phyloP scores from a whole-genome alignment of 2,113 vertebrate genomes.

The Zosterops pallidus region DNA sequence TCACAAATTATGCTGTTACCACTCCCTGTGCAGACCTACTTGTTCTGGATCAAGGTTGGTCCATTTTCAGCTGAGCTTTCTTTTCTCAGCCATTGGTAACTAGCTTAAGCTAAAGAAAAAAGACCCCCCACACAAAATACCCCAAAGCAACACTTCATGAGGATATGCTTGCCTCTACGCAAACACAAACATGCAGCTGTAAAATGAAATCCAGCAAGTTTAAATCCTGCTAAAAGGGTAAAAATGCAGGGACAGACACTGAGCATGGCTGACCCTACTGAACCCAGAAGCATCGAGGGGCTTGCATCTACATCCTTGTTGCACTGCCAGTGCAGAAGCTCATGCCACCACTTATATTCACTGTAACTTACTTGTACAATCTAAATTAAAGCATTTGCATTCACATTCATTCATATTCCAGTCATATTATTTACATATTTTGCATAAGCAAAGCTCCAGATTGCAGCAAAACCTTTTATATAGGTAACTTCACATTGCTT shows the following conservation, averaged over 20 bases:
- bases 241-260: neutral
- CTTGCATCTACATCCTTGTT: neutral
- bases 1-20: neutral
- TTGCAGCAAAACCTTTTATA: neutral
- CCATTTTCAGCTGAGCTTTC: neutral
- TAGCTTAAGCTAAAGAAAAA: neutral
- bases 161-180: neutral
- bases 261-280: neutral
- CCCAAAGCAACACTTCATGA: neutral
- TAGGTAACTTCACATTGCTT: neutral
- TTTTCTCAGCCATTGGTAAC: neutral
- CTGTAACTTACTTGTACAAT: neutral
- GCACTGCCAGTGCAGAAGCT: neutral
- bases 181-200: neutral
- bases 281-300: neutral
- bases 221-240: neutral
- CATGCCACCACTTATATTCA: neutral
- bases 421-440: neutral
- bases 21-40: neutral
- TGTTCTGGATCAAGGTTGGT: neutral
- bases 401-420: neutral
- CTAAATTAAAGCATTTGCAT: neutral
- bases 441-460: neutral
- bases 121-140: neutral
- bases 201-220: neutral